phyloP scores from a whole-genome alignment of 2,113 vertebrate species.

The Brachypodius melanocephalos region DNA sequence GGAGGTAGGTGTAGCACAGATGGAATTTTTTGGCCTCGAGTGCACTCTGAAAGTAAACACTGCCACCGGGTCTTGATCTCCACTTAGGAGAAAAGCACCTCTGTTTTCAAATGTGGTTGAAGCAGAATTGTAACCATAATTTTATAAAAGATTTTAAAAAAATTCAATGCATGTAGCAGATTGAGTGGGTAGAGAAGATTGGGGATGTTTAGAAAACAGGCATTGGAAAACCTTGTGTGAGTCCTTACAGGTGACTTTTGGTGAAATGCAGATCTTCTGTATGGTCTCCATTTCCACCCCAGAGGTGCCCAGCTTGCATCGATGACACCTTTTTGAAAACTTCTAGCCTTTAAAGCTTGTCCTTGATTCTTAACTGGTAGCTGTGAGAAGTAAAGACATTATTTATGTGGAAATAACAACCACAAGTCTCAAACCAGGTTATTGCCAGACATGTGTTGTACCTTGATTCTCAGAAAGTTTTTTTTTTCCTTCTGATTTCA shows the following conservation, averaged over 20 bases:
- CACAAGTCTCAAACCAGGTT: neutral
- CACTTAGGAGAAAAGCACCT: neutral
- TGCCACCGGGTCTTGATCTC: neutral
- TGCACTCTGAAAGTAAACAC: neutral
- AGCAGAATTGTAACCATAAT: neutral
- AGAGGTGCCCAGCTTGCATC: neutral
- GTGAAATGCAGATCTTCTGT: neutral
- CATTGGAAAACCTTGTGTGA: neutral
- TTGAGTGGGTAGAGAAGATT: neutral
- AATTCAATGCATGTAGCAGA: neutral
- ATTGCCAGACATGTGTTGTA: fast-evolving
- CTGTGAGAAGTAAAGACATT: neutral
- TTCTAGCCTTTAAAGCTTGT: neutral
- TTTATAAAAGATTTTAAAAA: neutral
- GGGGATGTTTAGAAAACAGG: neutral
- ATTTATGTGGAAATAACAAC: neutral
- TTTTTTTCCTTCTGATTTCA: neutral
- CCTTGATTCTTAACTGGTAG: neutral
- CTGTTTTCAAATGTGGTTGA: neutral
- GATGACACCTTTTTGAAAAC: neutral
- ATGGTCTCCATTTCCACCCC: fast-evolving
- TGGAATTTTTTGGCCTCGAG: conserved; percentile 8
- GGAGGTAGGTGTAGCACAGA: neutral
- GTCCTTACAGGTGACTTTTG: neutral
- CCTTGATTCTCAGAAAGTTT: neutral